Evolutionary conservation across 2,113 vertebrate genomes (phyloP).

Genomic region (Chinchilla lanigera): DNA sequence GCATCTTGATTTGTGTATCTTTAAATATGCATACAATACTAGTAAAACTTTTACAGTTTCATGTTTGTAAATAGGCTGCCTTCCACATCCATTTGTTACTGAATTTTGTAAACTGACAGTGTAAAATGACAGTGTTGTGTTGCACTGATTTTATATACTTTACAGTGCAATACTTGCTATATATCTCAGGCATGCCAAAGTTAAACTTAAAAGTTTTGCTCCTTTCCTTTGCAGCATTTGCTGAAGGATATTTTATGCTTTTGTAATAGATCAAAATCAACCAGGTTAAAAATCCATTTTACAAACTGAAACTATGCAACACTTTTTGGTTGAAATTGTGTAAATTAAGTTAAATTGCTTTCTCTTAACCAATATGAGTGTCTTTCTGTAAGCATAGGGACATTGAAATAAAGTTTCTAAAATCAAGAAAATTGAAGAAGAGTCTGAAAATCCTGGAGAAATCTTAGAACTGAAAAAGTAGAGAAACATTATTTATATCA

Average conservation of each 20-base stretch:
- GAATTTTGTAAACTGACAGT: conserved; percentile 53
- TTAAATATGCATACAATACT: too few species aligned
- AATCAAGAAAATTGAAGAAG: too few species aligned
- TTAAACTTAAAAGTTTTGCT: conserved; percentile 86
- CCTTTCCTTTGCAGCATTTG: conserved; percentile 22
- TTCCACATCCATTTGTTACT: conserved; percentile 83
- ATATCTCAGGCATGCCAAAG: conserved; percentile 88
- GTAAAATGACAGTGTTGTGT: conserved; percentile 85
- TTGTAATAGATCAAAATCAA: conserved; percentile 39
- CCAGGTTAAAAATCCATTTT: neutral
- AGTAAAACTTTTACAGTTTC: conserved; percentile 71
- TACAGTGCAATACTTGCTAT: conserved; percentile 59
- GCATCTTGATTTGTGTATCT: neutral
- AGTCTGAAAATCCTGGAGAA: too few species aligned
- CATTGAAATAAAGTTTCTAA: too few species aligned
- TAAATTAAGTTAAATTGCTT: conserved; percentile 87
- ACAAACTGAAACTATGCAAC: conserved; percentile 81
- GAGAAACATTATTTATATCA: too few species aligned
- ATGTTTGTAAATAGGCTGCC: conserved; percentile 72
- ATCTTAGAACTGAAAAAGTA: too few species aligned
- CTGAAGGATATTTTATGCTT: too few species aligned
- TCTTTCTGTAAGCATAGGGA: conserved; percentile 88
- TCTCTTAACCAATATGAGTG: conserved; percentile 87
- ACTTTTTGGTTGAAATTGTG: conserved; percentile 84
- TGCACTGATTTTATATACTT: conserved; percentile 87